Evolutionary conservation across 2,888 invertebrate species (phyloP).

Genomic region (Drosophila kokeensis): DNA sequence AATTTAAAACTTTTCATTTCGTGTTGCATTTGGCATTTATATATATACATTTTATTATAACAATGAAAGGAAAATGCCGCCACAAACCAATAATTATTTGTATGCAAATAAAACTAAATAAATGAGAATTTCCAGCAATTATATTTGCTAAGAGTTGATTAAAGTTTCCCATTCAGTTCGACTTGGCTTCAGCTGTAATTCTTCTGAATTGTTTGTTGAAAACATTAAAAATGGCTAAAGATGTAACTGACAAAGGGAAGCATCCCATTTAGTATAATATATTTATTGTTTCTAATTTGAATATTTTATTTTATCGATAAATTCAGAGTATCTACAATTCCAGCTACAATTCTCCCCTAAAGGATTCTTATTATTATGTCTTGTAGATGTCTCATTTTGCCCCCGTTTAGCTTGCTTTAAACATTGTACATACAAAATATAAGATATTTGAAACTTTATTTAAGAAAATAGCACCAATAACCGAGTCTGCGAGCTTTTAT

Average conservation of each 20-base stretch:
- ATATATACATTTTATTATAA: background rate
- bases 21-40: conserved; percentile 11
- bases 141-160: background rate
- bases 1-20: conserved; percentile 44
- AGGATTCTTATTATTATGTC: background rate
- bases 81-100: background rate
- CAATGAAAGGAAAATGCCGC: conserved; percentile 52
- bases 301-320: background rate
- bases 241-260: too few species aligned
- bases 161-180: background rate
- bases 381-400: background rate
- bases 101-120: conserved; percentile 6
- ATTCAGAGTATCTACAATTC: background rate
- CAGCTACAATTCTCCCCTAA: background rate
- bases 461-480: background rate
- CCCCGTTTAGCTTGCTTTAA: background rate
- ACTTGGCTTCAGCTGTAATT: background rate
- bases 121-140: background rate
- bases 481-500: background rate
- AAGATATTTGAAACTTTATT: background rate
- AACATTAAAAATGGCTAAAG: background rate
- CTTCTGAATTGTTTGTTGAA: too few species aligned
- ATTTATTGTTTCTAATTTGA: background rate
- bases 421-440: background rate
- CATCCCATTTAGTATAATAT: background rate